These are phyloP conservation scores for Parapristionchus giblindavisi DNA, from an alignment of 2,888 invertebrate genomes.

Conservation along the genomic window DNA sequence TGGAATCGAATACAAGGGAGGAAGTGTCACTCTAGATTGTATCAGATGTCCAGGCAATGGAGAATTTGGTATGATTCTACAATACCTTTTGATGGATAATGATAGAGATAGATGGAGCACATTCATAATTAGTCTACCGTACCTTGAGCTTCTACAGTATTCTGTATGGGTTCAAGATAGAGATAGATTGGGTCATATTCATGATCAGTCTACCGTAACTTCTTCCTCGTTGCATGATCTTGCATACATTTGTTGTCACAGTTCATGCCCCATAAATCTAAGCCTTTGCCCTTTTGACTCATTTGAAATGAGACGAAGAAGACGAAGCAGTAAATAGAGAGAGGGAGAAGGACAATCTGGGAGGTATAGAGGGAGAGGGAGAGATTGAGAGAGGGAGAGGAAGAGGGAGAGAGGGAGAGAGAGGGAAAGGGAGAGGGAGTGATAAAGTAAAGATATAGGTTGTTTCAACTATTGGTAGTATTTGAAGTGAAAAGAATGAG, in stretches of 20 bases:
- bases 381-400: conserved; percentile 13
- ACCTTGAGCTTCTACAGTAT: too few relatives aligned
- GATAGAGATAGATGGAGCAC: background rate
- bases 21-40: conserved; percentile 57
- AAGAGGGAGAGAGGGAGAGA: background rate
- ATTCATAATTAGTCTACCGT: too few relatives aligned
- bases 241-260: background rate
- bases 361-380: conserved; percentile 18
- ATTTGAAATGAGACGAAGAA: conserved; percentile 26
- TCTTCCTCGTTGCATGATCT: conserved; percentile 26
- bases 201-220: conserved; percentile 3
- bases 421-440: background rate
- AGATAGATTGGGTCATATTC: background rate
- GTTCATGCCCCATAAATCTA: conserved; percentile 20
- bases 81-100: too few relatives aligned
- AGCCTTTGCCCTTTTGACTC: conserved; percentile 25
- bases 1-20: conserved; percentile 15
- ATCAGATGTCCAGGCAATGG: conserved; percentile 59
- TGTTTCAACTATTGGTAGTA: too few relatives aligned
- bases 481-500: background rate
- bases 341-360: too few relatives aligned
- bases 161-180: too few relatives aligned
- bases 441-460: background rate
- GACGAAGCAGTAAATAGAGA: too few relatives aligned
- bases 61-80: conserved; percentile 61